These are phyloP conservation scores for Drosophila serrata DNA, from an alignment of 1,140 invertebrate species.

Conservation along the genomic window DNA sequence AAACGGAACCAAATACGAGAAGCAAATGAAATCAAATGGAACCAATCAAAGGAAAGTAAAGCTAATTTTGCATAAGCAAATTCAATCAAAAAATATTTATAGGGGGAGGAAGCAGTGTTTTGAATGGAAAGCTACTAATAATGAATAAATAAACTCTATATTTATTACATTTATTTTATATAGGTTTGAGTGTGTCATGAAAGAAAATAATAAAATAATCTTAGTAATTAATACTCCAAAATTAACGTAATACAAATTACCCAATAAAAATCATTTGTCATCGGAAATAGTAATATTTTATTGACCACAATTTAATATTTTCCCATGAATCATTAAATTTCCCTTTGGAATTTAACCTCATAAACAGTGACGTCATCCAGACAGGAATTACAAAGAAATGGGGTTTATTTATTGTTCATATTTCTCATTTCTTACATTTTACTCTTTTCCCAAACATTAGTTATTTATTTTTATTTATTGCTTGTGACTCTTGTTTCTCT, in stretches of 20 bases:
- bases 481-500: not conserved
- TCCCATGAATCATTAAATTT: not conserved
- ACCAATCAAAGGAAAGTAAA: slow-evolving; percentile 40
- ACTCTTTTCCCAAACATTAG: slow-evolving; percentile 1
- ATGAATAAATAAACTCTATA: no score
- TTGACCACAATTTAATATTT: not conserved
- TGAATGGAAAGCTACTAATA: no score
- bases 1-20: slow-evolving; percentile 29
- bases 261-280: not conserved
- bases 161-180: no score
- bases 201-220: no score
- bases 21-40: slow-evolving; percentile 29
- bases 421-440: not conserved
- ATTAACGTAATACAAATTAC: not conserved
- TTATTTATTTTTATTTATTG: not conserved
- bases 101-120: not conserved
- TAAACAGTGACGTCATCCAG: slow-evolving; percentile 12
- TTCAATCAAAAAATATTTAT: slow-evolving; percentile 19
- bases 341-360: not conserved
- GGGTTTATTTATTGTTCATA: slow-evolving; percentile 11
- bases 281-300: not conserved
- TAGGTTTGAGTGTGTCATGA: no score
- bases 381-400: slow-evolving; percentile 1
- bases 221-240: no score
- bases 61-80: slow-evolving; percentile 30